Base-by-base conservation (phyloP, 2,888 invertebrate species). In the Cyrtodaria siliqua region DNA sequence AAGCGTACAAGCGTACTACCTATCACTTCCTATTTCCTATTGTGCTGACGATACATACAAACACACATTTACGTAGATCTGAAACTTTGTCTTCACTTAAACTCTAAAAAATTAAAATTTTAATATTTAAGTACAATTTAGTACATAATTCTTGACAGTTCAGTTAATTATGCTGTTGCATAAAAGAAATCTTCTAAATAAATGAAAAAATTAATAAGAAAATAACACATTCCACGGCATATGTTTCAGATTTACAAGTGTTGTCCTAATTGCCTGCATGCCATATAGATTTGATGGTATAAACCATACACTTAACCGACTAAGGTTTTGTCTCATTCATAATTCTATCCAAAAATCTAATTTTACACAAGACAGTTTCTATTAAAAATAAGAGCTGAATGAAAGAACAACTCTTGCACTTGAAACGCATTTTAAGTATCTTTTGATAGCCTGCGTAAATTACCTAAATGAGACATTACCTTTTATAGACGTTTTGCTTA, bases 1-100 rank as follows among this genome's bases (percentile, higher is more conserved):
- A 72, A 75, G 71, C 72, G 63, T 63, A 69, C 50, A 47, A 23
- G 60, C 57, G 57, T 71, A 42, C 40, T 64, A 69, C 61, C 73
- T 70, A 42, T 69, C 69, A 69, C 61, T 78, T 64, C 29, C 47
- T 50, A 47, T 63, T 53, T 44, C 69, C 66, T 70, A 24, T 69
- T 74, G 55, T 74, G 59, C 68, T 71, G 44, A 55, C 18, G 56
- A 24, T 12, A 33, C 33, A 4, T 33, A 8, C 56, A 27, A 16
- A 53, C 53, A 24, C 44, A 44, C 16, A 16, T 44, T 16, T 38
- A 38, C 3, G 16, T 18, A 44, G 16, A 16, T 44, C 44, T 44
- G 44, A 33, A 33, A 33, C 12, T 4, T 33, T 33, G n/a, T n/a
- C n/a, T n/a, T n/a, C n/a, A n/a, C n/a, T n/a, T 16, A 38, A 12